Evolutionary conservation across 2,797 vertebrate genomes (phyloP), one percentile per base, ranked within the genome.

Genomic region (Pterois miles): DNA sequence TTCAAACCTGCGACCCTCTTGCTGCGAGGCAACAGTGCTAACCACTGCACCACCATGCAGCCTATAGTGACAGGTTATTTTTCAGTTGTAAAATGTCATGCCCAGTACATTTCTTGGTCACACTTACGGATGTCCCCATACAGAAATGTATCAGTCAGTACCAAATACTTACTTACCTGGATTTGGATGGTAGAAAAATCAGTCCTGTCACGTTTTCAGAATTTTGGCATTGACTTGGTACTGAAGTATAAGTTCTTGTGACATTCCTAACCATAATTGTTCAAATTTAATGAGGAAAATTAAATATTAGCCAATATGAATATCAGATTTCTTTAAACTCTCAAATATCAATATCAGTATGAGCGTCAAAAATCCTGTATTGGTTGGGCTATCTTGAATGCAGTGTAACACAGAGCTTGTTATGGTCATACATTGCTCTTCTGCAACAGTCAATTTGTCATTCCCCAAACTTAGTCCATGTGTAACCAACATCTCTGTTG

Each of bases 341-440:
- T 56, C 6, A 43, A 18, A 18, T 43, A 43, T 10, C 13, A 27
- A 54, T 40, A 56, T n/a, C 12, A 0, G 22, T 38, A 34, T 34
- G 3, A 3, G 48, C 4, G 2, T 68, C 16, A 56, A 1, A 56
- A 36, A 20, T 7, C 18, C 50, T 53, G 25, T 8, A 33, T 22
- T 1, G 0, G 46, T 56, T 0, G 0, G 16, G 12, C 23, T 40
- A 1, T 52, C 4, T 20, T 56, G 27, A 50, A 16, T 18, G 7
- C 46, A 46, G 27, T 20, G 9, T 38, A 22, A 52, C 5, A 2
- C 22, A 18, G 50, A 33, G 31, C 16, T 29, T 6, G 53, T 59
- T 23, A 18, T 31, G 40, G 52, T 70, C 33, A 33, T 50, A 8
- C 22, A 12, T 38, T 62, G 66, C 48, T 74, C 8, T 36, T 53